Conservation (phyloP, 1,140 invertebrate species). For the Gryllus bimaculatus region DNA sequence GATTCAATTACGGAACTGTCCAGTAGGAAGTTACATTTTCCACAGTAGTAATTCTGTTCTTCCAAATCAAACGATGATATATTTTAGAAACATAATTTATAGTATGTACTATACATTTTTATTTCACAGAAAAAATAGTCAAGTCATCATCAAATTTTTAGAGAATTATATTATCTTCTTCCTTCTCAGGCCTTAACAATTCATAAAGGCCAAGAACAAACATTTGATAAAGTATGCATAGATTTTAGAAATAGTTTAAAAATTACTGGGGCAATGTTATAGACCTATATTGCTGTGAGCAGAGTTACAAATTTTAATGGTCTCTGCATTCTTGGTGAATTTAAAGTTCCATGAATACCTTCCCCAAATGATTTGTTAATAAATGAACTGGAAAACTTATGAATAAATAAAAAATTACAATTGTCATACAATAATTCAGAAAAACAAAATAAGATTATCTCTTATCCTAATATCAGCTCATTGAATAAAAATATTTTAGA, state of each 20-base stretch:
- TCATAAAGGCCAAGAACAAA: slow-evolving; percentile 25
- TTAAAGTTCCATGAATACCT: background rate
- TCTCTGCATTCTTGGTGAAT: background rate
- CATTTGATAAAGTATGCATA: slow-evolving; percentile 22
- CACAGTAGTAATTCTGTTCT: no score
- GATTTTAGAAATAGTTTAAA: background rate
- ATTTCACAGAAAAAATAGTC: background rate
- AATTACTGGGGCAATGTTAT: background rate
- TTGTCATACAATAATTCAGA: no score
- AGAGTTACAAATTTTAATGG: background rate
- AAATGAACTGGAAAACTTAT: no score
- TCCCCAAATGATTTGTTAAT: no score
- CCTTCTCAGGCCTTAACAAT: slow-evolving; percentile 26
- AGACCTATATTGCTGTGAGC: background rate
- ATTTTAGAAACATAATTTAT: no score
- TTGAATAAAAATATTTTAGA: no score
- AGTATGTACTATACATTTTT: background rate
- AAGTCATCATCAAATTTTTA: slow-evolving; percentile 19
- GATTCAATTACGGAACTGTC: no score
- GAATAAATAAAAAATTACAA: no score
- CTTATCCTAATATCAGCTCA: no score
- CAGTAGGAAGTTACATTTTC: no score
- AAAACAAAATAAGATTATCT: no score
- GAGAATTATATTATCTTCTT: slow-evolving; percentile 25
- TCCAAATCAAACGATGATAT: no score